A percentile compares a stretch with the other conserved stretches of the same genome.
Conservation (phyloP, 1,140 invertebrate genomes). For the Halictus rubicundus region DNA sequence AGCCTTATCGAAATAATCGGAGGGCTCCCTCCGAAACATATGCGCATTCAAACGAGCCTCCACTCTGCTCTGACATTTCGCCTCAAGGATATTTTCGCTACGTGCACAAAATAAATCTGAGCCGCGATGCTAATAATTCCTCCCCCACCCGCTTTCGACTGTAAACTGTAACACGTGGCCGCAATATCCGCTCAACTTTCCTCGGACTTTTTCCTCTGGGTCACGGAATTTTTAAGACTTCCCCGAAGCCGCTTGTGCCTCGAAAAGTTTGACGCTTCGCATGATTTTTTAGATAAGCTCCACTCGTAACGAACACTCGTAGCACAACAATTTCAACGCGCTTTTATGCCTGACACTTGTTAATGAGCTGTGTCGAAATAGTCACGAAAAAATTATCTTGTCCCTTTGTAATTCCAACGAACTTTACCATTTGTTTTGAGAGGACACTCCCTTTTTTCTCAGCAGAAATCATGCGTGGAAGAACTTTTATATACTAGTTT, state of each 20-base stretch:
- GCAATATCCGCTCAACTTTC: neutral
- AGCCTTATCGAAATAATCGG: slow-evolving; percentile 64
- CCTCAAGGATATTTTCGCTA: slow-evolving; percentile 70
- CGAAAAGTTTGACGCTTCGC: too few relatives aligned
- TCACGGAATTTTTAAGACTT: neutral
- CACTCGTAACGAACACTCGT: too few relatives aligned
- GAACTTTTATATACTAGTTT: too few relatives aligned
- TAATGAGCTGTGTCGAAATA: too few relatives aligned
- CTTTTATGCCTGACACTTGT: too few relatives aligned
- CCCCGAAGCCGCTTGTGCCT: neutral
- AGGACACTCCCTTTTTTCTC: too few relatives aligned
- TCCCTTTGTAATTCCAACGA: too few relatives aligned
- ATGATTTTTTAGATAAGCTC: too few relatives aligned
- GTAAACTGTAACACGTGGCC: slow-evolving; percentile 10
- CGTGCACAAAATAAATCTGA: slow-evolving; percentile 48
- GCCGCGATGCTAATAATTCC: slow-evolving; percentile 34
- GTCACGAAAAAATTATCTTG: too few relatives aligned
- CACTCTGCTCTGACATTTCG: slow-evolving; percentile 67
- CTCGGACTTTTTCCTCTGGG: neutral
- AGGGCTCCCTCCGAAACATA: slow-evolving; percentile 48
- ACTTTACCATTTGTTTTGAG: too few relatives aligned
- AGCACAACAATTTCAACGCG: too few relatives aligned
- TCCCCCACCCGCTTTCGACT: neutral
- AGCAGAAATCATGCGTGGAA: too few relatives aligned
- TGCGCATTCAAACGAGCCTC: slow-evolving; percentile 59